phyloP scores from a whole-genome alignment of 2,797 vertebrate genomes.

The Salarias fasciatus region DNA sequence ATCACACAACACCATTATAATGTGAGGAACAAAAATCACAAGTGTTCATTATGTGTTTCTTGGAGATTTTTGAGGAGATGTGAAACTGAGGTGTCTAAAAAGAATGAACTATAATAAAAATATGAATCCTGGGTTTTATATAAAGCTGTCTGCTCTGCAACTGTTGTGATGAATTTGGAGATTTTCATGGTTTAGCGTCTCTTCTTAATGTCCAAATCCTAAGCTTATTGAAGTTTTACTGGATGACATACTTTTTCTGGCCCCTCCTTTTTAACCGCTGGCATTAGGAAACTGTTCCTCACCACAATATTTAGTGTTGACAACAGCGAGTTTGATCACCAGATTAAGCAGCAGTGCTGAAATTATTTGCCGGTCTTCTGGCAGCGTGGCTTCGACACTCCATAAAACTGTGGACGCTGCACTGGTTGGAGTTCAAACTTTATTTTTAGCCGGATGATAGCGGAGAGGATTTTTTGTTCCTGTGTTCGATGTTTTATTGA shows the following conservation, averaged over 20 bases:
- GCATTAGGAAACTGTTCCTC: background rate
- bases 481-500: background rate
- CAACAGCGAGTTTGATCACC: slow-evolving; percentile 2
- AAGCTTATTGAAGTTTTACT: background rate
- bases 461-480: background rate
- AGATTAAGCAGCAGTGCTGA: background rate
- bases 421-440: background rate
- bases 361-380: background rate
- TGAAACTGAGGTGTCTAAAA: no score
- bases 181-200: background rate
- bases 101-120: no score
- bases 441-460: background rate
- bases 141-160: no score
- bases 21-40: no score
- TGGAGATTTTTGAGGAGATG: no score
- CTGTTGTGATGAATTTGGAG: no score
- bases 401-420: background rate
- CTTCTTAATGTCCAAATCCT: background rate
- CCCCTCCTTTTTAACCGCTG: background rate
- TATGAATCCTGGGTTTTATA: no score
- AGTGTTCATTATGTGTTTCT: no score
- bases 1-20: no score
- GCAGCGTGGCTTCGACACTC: background rate
- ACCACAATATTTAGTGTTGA: background rate
- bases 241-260: background rate